Base-by-base conservation (phyloP, 2,113 vertebrate genomes). In the Athene noctua region DNA sequence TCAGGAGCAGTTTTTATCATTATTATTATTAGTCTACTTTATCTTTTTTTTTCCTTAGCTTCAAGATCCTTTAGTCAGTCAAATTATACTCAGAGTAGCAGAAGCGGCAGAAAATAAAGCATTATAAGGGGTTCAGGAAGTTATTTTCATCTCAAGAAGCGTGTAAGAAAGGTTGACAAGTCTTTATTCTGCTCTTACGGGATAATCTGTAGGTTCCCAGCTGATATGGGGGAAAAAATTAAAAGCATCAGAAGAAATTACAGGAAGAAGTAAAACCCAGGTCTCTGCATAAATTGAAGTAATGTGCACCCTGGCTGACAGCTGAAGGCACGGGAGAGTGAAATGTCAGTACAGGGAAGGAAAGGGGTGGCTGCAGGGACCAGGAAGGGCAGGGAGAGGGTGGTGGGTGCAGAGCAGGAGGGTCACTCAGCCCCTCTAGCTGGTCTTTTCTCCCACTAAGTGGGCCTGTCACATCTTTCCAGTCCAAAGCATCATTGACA, bases 121-220 rank as follows among this genome's bases (percentile, higher is more conserved):
- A 63, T 82, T 92, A 10, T 83, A 72, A 82, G 74, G 88, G 42
- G 79, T 90, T 88, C 87, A 59, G 95, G 89, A 94, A 97, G 79
- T 95, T 95, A 93, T 83, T 97, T 96, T 96, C 96, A 78, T 93
- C 81, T 97, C 94, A 92, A 96, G 18, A 11, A 92, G 66, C 20
- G 3, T 1, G 14, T 54, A 87, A 93, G 93, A 63, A 68, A 90
- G 82, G 92, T 90, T 96, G 86, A 80, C 74, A 42, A 96, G 88
- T 67, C 90, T 92, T 97, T 95, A 80, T 97, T 94, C 94, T 94
- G 82, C 83, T 95, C 83, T 96, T 91, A 93, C 5, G 22, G 94
- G 72, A 96, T 94, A 94, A 97, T 92, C 96, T 80, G 96, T 79
- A 91, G 78, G 95, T 78, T 86, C 90, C 93, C 65, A 93, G 90